phyloP scores from a whole-genome alignment of 2,888 invertebrate genomes.

The Drosophila cyrtoloma region DNA sequence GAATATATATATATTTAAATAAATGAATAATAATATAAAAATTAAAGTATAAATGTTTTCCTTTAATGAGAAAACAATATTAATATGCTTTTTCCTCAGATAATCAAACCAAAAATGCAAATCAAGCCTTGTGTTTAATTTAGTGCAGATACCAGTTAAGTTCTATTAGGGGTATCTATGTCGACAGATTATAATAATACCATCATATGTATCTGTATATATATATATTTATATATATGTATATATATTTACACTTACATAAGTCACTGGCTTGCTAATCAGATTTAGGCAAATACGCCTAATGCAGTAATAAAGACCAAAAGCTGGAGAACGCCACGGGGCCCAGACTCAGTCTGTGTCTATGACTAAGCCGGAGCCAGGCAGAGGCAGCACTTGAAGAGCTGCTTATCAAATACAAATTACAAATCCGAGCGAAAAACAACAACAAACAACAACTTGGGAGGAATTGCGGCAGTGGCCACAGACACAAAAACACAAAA shows the following conservation, averaged over 20 bases:
- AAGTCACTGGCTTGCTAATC: conserved; percentile 51
- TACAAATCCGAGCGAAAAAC: conserved; percentile 67
- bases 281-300: conserved; percentile 60
- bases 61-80: background rate
- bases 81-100: background rate
- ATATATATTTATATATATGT: background rate
- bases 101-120: background rate
- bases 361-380: conserved; percentile 22
- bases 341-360: conserved; percentile 11
- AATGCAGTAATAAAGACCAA: conserved; percentile 69
- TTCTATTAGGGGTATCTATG: background rate
- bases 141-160: background rate
- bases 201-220: background rate
- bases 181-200: background rate
- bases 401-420: conserved; percentile 73
- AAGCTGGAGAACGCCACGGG: conserved; percentile 23
- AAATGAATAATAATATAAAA: background rate
- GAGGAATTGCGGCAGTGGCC: conserved; percentile 31
- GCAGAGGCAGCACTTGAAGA: conserved; percentile 55
- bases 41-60: background rate
- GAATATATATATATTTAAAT: too few relatives aligned
- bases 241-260: conserved; percentile 2
- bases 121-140: background rate
- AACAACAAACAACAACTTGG: conserved; percentile 22
- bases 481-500: conserved; percentile 63